A percentile compares a stretch with the other conserved stretches of the same genome.
phyloP scores from a whole-genome alignment of 2,888 invertebrate species.

The Leptothorax acervorum region DNA sequence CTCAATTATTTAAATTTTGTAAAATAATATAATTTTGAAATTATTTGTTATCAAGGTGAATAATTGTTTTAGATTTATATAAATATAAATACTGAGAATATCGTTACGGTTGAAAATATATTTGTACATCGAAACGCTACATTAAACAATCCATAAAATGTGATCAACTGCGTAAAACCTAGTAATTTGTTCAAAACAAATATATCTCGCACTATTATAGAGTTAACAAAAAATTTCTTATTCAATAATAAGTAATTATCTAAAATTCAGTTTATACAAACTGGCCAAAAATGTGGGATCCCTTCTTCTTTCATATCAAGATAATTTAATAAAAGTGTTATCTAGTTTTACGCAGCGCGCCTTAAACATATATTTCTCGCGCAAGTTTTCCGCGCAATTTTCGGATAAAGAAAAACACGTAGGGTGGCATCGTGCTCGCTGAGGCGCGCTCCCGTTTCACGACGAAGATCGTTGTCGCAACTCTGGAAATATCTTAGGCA shows the following conservation, averaged over 20 bases:
- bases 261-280: not conserved
- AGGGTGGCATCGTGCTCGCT: not conserved
- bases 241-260: no score
- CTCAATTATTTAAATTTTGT: constrained; percentile 1
- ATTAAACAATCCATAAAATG: not conserved
- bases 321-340: not conserved
- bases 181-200: not conserved
- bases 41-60: not conserved
- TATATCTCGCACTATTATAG: no score
- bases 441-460: constrained; percentile 15
- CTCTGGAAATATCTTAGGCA: constrained; percentile 39
- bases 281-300: not conserved
- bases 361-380: not conserved
- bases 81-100: not conserved
- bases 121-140: no score
- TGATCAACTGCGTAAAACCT: no score
- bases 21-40: not conserved
- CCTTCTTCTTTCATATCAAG: not conserved
- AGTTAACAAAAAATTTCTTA: no score
- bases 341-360: not conserved
- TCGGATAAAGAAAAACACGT: not conserved
- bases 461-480: constrained; percentile 47
- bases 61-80: not conserved
- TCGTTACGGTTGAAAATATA: not conserved
- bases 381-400: constrained; percentile 1